phyloP scores from a whole-genome alignment of 92 coral and sea anemone species.

The Heteractis magnifica region DNA sequence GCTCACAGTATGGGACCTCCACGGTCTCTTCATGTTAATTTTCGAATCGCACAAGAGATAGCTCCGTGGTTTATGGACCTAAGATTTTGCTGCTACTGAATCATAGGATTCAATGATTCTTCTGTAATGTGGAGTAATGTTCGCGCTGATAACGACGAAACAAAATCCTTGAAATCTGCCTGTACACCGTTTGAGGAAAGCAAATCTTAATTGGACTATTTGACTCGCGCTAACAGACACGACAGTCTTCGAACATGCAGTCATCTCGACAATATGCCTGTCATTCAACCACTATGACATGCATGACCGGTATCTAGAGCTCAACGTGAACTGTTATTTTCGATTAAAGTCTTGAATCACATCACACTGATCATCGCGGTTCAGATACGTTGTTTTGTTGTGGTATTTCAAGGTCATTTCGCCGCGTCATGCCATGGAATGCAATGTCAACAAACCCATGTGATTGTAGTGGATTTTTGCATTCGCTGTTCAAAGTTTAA shows the following conservation, averaged over 20 bases:
- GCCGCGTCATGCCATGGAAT: background rate
- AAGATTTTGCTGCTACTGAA: too few species aligned
- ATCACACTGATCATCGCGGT: background rate
- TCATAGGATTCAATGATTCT: too few species aligned
- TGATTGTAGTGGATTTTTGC: background rate
- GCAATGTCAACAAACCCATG: background rate
- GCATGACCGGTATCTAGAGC: background rate
- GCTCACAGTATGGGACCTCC: background rate
- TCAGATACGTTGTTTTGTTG: background rate
- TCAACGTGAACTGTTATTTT: background rate
- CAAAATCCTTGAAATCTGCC: background rate
- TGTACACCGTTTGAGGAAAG: background rate
- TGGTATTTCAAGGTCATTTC: conserved; percentile 1
- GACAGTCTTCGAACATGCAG: background rate
- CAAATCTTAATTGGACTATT: background rate
- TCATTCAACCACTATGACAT: background rate
- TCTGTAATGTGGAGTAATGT: too few species aligned
- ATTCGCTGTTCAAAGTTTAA: background rate
- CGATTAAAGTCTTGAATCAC: background rate
- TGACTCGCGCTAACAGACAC: background rate
- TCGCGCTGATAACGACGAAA: background rate
- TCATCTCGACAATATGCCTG: background rate
- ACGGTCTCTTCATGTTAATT: too few species aligned
- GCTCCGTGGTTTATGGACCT: too few species aligned
- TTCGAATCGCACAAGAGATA: too few species aligned